Evolutionary conservation across 2,113 vertebrate species (phyloP).

Genomic region (Spea bombifrons): DNA sequence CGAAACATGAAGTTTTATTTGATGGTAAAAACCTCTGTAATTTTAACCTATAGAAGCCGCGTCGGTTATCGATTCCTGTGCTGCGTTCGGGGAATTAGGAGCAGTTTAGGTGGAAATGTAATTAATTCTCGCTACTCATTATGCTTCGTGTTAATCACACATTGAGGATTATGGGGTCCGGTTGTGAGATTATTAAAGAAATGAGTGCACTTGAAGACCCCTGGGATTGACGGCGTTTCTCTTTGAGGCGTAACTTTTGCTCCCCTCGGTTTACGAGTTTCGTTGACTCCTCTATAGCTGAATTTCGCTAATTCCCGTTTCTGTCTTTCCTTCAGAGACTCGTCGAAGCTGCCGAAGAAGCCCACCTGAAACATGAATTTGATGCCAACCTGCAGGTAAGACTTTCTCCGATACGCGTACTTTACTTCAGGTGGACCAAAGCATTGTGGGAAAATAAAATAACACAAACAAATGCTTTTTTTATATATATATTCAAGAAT

Average conservation of each 20-base stretch:
- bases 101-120: background rate
- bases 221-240: too few relatives aligned
- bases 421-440: too few relatives aligned
- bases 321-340: conserved; percentile 71
- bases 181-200: background rate
- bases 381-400: conserved; percentile 90
- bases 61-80: background rate
- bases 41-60: background rate
- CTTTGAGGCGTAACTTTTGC: too few relatives aligned
- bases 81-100: background rate
- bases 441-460: too few relatives aligned
- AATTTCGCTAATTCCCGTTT: background rate
- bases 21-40: background rate
- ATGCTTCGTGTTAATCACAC: background rate
- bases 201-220: too few relatives aligned
- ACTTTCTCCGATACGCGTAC: background rate
- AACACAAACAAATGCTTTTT: too few relatives aligned
- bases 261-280: too few relatives aligned
- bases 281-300: too few relatives aligned
- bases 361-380: conserved; percentile 92
- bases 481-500: too few relatives aligned
- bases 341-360: conserved; percentile 94
- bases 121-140: background rate
- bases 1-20: background rate
- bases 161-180: background rate